A percentile compares a stretch with the other conserved stretches of the same genome.
phyloP scores from a whole-genome alignment of 2,797 vertebrate species.

The Caiman crocodilus region DNA sequence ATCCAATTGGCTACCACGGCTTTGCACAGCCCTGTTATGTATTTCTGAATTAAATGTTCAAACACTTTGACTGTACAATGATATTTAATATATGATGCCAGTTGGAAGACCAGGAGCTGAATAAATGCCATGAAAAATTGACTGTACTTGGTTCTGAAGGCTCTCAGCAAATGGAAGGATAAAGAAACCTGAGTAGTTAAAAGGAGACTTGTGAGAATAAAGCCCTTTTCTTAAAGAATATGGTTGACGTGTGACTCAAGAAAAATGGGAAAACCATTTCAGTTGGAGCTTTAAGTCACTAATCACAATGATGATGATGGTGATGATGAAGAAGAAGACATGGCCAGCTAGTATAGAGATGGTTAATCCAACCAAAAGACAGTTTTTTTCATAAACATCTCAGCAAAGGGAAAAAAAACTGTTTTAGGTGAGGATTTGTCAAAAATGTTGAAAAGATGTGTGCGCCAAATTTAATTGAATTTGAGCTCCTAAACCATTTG shows the following conservation, averaged over 20 bases:
- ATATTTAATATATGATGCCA: background rate
- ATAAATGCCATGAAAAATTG: background rate
- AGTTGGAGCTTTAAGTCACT: background rate
- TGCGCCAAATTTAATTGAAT: fast-evolving
- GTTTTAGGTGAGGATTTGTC: background rate
- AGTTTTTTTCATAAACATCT: background rate
- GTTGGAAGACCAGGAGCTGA: background rate
- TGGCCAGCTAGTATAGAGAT: background rate
- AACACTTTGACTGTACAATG: background rate
- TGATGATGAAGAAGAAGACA: background rate
- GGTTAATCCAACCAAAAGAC: background rate
- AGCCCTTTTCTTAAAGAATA: no score
- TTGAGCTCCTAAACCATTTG: background rate
- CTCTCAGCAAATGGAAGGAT: background rate
- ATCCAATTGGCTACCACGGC: no score
- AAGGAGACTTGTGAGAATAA: background rate
- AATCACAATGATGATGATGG: background rate
- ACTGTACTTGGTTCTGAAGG: background rate
- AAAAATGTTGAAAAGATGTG: background rate
- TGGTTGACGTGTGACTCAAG: background rate
- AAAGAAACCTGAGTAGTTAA: background rate
- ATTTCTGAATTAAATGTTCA: background rate
- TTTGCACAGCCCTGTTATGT: no score
- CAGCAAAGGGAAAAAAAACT: background rate
- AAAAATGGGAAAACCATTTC: no score